Evolutionary conservation across 1,140 invertebrate genomes (phyloP), one percentile per base, ranked within the genome.

Genomic region (Ceratina australensis): DNA sequence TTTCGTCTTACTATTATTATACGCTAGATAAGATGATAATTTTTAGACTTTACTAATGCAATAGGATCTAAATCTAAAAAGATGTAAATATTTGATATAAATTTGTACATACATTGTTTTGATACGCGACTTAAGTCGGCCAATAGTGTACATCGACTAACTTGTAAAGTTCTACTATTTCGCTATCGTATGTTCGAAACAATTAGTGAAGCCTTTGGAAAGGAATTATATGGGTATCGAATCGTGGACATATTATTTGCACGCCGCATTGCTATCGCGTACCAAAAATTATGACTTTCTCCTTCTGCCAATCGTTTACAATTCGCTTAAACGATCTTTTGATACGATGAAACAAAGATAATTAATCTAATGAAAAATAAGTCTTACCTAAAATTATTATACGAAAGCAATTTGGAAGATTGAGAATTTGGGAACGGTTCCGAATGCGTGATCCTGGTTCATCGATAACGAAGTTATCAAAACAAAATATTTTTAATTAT

Each of bases 91-190:
- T 71, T 79, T 81, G 33, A 71, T 61, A 84, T 59, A 73, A 85
- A 84, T 85, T 85, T 88, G 86, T 87, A 87, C 42, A 86, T 87
- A 88, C 67, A 71, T 84, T 84, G 74, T 84, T 84, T 86, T 85
- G 68, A 84, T 86, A 86, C 73, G 16, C 57, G 68, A 73, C 42
- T 47, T 81, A 57, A 56, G 54, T 72, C 74, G 59, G 52, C 33
- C 71, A 61, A 59, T 77, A 82, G 33, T 69, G 72, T 73, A 54
- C 33, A 82, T 75, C 49, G 42, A 67, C 57, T 76, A 77, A 86
- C 20, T 80, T 80, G 59, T 73, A 82, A 79, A 80, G 59, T 82
- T 80, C 65, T 67, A 42, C 64, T 24, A 71, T 63, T 28, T 82
- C 60, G 24, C 57, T 79, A 64, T 81, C 26, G 15, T 59, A 72